Evolutionary conservation across 2,797 vertebrate genomes (phyloP), one percentile per base, ranked within the genome.

Genomic region (Coracias cyanogaster): DNA sequence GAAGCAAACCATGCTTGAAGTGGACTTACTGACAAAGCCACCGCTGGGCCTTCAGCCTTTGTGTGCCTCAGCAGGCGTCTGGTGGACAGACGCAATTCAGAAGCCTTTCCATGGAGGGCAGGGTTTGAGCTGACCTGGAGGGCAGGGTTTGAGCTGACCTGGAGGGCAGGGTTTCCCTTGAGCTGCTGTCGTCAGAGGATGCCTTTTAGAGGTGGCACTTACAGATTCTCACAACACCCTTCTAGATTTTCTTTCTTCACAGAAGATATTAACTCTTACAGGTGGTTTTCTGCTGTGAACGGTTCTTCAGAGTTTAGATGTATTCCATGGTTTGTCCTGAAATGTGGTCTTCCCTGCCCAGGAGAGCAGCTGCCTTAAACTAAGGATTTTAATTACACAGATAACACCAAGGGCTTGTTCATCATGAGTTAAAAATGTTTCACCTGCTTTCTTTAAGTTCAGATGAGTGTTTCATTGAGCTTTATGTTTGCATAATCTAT

Each of bases 61-160:
- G 41, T 2, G 2, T 10, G 29, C 20, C 20, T 55, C 74, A 18
- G 0, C 20, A 22, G 43, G 45, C 31, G 29, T 67, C 26, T 60
- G 54, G 15, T 48, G 46, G 52, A 26, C 11, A 31, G 13, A 31
- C 7, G 20, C 13, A 31, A 12, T 33, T 70, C 8, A 54, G 54
- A 48, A 86, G 15, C 33, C 41, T 86, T 69, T 39, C 12, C 17
- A 39, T 51, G 37, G 37, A 78, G 45, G 28, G 12, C 31, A 31
- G 17, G 0, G 0, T 51, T 52, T 8, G 37, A 37, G 39, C 49
- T 83, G 7, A 9, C 3, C 0, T 14, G 13, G n/a, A 46, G 45
- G 28, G 12, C 31, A 31, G 17, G 0, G 0, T 51, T 52, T 8
- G 37, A 37, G 39, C 49, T 83, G 7, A 9, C 2, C 0, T 14